Evolutionary conservation across 92 coral and sea anemone genomes (phyloP).

Genomic region (Palythoa heliodiscus): DNA sequence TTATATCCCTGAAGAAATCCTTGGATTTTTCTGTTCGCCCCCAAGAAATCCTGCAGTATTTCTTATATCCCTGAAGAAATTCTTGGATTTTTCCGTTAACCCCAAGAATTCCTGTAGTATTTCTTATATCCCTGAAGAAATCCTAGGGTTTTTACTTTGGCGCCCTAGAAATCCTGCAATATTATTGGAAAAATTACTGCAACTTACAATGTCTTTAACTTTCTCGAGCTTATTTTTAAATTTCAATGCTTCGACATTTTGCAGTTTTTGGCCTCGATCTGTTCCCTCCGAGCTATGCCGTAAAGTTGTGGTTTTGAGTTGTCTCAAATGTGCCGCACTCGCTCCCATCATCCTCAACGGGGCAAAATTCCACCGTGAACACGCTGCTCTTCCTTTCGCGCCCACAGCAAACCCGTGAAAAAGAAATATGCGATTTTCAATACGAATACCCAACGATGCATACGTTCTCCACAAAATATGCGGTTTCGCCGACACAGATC

Average conservation of each 20-base stretch:
- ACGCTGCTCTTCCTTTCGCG: not conserved
- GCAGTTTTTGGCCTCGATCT: not conserved
- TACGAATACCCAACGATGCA: not conserved
- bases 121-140: too few species aligned
- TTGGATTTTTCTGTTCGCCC: too few species aligned
- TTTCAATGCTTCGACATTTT: slow-evolving; percentile 23
- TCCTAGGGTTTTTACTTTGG: too few species aligned
- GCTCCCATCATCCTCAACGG: not conserved
- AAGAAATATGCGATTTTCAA: not conserved
- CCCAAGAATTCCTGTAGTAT: too few species aligned
- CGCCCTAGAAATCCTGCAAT: too few species aligned
- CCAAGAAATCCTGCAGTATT: too few species aligned
- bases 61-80: too few species aligned
- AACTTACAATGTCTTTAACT: slow-evolving; percentile 37
- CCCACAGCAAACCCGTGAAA: not conserved
- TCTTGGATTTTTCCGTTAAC: too few species aligned
- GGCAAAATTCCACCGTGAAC: not conserved
- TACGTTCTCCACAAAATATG: not conserved
- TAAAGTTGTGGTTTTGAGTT: not conserved
- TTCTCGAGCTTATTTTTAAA: slow-evolving; percentile 28
- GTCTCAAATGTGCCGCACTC: slow-evolving; percentile 3
- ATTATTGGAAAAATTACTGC: too few species aligned
- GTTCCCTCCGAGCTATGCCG: slow-evolving; percentile 2
- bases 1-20: too few species aligned
- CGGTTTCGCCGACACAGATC: not conserved